Percentiles rank a stretch among this genome's conserved stretches.
These are phyloP conservation scores for Fissipunctia ypsillon DNA, from an alignment of 2,888 invertebrate genomes.

Conservation along the genomic window DNA sequence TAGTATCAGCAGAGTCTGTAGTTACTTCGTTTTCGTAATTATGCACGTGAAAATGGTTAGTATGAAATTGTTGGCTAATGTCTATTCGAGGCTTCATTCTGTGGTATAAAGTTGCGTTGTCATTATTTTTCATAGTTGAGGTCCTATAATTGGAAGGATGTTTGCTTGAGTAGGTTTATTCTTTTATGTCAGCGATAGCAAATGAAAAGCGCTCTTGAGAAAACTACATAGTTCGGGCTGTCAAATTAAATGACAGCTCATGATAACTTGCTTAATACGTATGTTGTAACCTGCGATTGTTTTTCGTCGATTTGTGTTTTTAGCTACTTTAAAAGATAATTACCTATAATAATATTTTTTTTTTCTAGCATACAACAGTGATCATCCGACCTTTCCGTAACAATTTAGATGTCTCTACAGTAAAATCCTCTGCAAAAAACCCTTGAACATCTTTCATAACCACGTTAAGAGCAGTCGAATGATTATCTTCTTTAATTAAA, in stretches of 20 bases:
- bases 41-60: conserved; percentile 12
- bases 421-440: not conserved
- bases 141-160: not conserved
- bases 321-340: not conserved
- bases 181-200: not conserved
- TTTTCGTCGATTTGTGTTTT: not conserved
- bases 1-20: conserved; percentile 46
- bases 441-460: conserved; percentile 67
- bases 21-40: conserved; percentile 28
- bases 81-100: not conserved
- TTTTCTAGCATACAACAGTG: not conserved
- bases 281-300: not conserved
- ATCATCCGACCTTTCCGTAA: not conserved
- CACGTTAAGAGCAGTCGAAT: conserved; percentile 72
- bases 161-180: not conserved
- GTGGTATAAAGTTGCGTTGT: not conserved
- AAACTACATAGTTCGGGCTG: not conserved
- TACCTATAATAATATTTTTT: no score
- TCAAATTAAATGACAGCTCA: not conserved
- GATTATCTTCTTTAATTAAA: conserved; percentile 79
- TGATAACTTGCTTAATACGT: not conserved
- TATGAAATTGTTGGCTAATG: conserved; percentile 15
- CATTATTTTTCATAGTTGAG: not conserved
- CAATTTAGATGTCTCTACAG: not conserved
- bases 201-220: not conserved